Evolutionary conservation across 2,113 vertebrate species (phyloP).

Genomic region (Spea multiplicata): DNA sequence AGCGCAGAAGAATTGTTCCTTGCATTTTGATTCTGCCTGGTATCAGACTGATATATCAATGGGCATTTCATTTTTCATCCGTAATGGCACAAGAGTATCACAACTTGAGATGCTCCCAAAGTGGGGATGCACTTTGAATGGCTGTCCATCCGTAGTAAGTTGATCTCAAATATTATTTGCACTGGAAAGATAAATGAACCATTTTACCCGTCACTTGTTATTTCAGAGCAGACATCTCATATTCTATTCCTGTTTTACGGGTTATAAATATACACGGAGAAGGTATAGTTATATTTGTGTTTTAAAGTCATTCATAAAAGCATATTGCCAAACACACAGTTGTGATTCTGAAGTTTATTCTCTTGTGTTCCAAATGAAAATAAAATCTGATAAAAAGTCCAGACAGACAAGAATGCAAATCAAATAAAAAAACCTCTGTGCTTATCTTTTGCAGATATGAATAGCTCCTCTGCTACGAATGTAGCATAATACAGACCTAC

Average conservation of each 20-base stretch:
- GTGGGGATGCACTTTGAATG: too few species aligned
- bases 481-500: conserved; percentile 51
- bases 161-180: too few species aligned
- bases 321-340: conserved; percentile 45
- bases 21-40: too few species aligned
- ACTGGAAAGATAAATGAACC: too few species aligned
- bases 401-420: conserved; percentile 65
- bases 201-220: conserved; percentile 4
- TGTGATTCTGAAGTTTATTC: conserved; percentile 64
- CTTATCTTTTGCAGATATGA: conserved; percentile 54
- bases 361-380: conserved; percentile 57
- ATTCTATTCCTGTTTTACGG: not conserved
- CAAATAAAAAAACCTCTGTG: conserved; percentile 59
- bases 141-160: too few species aligned
- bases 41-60: too few species aligned
- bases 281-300: conserved; percentile 51
- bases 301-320: conserved; percentile 59
- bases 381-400: conserved; percentile 67
- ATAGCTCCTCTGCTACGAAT: conserved; percentile 54
- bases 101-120: too few species aligned
- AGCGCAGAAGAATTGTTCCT: too few species aligned
- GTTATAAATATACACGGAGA: conserved; percentile 8
- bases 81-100: too few species aligned
- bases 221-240: not conserved
- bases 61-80: too few species aligned